Evolutionary conservation across 2,797 vertebrate species (phyloP), one percentile per base, ranked within the genome.

Genomic region (Xerus rutilus): DNA sequence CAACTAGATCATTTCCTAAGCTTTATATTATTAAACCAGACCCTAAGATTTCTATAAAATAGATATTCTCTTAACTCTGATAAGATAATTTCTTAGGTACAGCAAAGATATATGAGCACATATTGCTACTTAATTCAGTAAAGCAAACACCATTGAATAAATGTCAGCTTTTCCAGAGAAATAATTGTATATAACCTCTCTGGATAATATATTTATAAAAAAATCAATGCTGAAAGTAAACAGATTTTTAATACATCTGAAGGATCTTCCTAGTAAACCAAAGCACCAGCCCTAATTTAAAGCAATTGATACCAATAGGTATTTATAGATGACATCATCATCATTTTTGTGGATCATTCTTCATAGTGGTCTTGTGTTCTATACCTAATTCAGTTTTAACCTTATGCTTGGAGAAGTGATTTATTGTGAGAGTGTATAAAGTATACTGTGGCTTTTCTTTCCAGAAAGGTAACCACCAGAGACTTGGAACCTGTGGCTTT

Each of bases 121-220:
- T 96, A 94, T 96, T 97, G 94, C 95, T 97, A 95, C 95, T 96
- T 97, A 97, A 97, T 96, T 97, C 95, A 96, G 96, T 93, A 93
- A 96, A 95, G 96, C 92, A 96, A 97, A 97, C 97, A 97, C 92
- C 89, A 97, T 96, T 96, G 97, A 97, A 93, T 96, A 97, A 97
- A 97, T 97, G 96, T 96, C 97, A 97, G 39, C 93, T 96, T 96
- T 97, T 73, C 96, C 84, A 82, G 94, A 86, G 95, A 97, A 97
- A 96, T 94, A 45, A 81, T 70, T 96, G 77, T 49, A 77, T 95
- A 86, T 93, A 91, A 94, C 81, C 32, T 94, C 90, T 86, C 57
- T 88, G 62, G 92, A 95, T 96, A 96, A 97, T 96, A 94, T 96
- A 97, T 97, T 96, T 97, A 96, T 97, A 95, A 96, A 96, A 95